Base-by-base conservation (phyloP, 2,797 vertebrate species). In the Salarias fasciatus region DNA sequence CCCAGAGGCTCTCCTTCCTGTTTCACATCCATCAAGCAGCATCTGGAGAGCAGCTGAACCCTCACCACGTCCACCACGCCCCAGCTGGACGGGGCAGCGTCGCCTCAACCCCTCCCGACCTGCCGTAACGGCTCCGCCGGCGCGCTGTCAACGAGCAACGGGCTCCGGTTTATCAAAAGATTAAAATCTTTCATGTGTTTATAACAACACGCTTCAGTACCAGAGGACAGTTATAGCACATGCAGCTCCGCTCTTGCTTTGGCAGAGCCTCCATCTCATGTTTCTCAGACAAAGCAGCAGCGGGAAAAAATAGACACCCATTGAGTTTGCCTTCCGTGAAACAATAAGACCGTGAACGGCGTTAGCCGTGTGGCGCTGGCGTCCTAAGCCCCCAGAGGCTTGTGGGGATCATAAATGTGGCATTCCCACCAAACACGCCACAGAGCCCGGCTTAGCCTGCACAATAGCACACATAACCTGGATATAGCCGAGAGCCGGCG, bases 371-470 rank as follows among this genome's bases (percentile, higher is more conserved):
- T 10, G 18, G 42, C 46, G 51, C 44, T 55, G 11, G 3, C 3
- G 11, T 50, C 11, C 38, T 77, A 82, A 83, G 57, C 67, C 69
- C 43, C 3, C 36, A 3, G 44, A 37, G 52, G 53, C 51, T 69
- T 50, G 56, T 57, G 53, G 56, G 69, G 18, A 69, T 65, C 37
- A 31, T 40, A 15, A 70, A 63, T 49, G 64, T 68, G 38, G 68
- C 73, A 75, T 58, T 74, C 54, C 35, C 7, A 61, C 74, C 79
- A 77, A 82, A 83, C 62, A 12, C 0, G 24, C 51, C 67, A 70
- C 80, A 86, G 72, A 60, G 72, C 69, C 69, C 0, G 46, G 79
- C 75, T 87, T 86, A 89, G 57, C 52, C 36, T 43, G 40, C 69
- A 86, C 86, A 85, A 88, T 76, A 28, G 76, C 42, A 10, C 13